Conservation (phyloP, 2,113 vertebrate genomes). For the Oplegnathus fasciatus region DNA sequence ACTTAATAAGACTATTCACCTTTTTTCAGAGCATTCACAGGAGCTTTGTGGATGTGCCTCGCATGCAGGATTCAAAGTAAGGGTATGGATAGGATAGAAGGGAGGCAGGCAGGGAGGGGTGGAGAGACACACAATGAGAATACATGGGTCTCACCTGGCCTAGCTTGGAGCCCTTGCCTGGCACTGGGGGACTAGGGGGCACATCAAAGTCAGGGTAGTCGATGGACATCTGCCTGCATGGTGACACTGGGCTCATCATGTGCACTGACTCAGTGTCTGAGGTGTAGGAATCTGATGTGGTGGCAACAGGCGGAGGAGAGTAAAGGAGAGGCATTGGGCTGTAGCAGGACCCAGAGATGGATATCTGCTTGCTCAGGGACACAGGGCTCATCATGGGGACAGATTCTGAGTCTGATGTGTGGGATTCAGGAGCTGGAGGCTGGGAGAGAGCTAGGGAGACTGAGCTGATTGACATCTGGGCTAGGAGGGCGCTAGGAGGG, state of each 20-base stretch:
- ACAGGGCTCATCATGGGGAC: constrained; percentile 71
- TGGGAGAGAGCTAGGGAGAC: constrained; percentile 55
- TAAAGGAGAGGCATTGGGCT: constrained; percentile 61
- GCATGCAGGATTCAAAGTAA: constrained; percentile 67
- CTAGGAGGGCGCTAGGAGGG: constrained; percentile 91
- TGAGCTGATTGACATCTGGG: constrained; percentile 92
- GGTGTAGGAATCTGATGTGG: constrained; percentile 69
- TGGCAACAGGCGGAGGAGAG: constrained; percentile 60
- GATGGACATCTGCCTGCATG: constrained; percentile 92
- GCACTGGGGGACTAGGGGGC: constrained; percentile 77
- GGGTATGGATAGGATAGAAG: constrained; percentile 39
- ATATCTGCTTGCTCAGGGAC: constrained; percentile 88
- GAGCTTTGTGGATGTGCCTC: constrained; percentile 63
- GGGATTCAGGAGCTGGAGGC: constrained; percentile 40
- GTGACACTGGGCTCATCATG: constrained; percentile 84
- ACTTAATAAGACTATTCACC: constrained; percentile 50
- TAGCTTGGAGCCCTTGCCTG: constrained; percentile 67
- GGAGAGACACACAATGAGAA: constrained; percentile 50
- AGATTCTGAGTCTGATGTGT: constrained; percentile 48
- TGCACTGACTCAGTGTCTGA: constrained; percentile 74
- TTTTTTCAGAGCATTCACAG: constrained; percentile 63
- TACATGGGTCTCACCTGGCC: constrained; percentile 86
- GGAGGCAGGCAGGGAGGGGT: constrained; percentile 29
- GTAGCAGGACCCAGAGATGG: constrained; percentile 75
- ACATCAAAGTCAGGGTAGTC: constrained; percentile 88